Base-by-base conservation (phyloP, 2,113 vertebrate genomes). In the Corythaeola cristata region DNA sequence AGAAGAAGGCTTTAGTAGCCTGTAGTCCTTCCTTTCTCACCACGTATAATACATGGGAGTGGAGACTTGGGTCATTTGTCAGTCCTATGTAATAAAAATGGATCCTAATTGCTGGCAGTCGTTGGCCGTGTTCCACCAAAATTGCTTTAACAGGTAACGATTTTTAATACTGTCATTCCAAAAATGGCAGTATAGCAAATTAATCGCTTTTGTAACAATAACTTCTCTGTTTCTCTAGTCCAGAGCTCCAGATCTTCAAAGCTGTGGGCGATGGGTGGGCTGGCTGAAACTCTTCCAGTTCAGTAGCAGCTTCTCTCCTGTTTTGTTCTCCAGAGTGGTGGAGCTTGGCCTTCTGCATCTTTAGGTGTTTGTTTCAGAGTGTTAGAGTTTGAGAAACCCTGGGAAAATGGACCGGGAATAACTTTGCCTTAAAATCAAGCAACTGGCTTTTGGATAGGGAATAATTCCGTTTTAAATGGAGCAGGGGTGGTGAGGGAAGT, bases 121-220 rank as follows among this genome's bases (percentile, higher is more conserved):
- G 41, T 90, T 21, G 56, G 56, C 50, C 6, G 2, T 4, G 4
- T 35, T 39, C 8, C 3, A 6, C 37, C 22, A 1, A 15, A 93
- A 62, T 13, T 53, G 11, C 88, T 6, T 12, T 21, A 58, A 12
- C n/a, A 26, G 86, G 52, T 52, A 15, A 59, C 50, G 11, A 0
- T 24, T 78, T 66, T 39, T 8, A 1, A 4, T 2, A 6, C 4
- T 8, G 22, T 16, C 35, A 2, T 83, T 62, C 66, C 32, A n/a
- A 59, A 78, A 76, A 19, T 49, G 26, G 26, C 32, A 11, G 22
- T 15, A 7, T 9, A 13, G 47, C 50, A 89, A 50, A 50, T 0
- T 0, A 21, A 56, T 50, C 0, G 0, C 15, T 81, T 33, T 30
- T 8, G 2, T 3, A 1, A 3, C 5, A 2, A 4, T n/a, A 56